Conservation (phyloP, 2,113 vertebrate species). For the Rhinopomastus cyanomelas region DNA sequence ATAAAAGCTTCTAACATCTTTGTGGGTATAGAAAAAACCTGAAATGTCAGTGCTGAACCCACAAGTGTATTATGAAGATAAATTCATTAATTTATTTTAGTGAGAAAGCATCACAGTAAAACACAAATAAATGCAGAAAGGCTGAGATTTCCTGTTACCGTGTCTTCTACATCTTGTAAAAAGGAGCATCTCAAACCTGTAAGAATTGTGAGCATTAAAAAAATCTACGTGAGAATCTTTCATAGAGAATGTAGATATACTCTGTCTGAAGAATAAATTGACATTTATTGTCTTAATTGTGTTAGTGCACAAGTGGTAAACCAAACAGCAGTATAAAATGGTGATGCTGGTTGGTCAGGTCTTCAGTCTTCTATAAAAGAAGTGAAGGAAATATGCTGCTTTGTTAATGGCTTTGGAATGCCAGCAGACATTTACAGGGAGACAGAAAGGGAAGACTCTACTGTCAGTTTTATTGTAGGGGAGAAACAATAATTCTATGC, state of each 20-base stretch:
- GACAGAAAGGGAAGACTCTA: not conserved
- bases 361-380: constrained; percentile 41
- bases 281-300: not conserved
- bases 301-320: constrained; percentile 36
- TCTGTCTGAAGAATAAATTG: constrained; percentile 45
- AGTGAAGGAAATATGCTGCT: constrained; percentile 12
- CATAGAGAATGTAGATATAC: not conserved
- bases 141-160: not conserved
- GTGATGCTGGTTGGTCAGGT: constrained; percentile 25
- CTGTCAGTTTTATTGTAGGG: constrained; percentile 28
- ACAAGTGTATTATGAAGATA: not conserved
- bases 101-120: not conserved
- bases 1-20: not conserved
- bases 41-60: not conserved
- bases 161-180: not conserved
- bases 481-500: not conserved
- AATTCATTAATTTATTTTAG: not conserved
- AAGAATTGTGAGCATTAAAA: not conserved
- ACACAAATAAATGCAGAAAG: not conserved
- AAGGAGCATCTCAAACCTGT: not conserved
- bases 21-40: not conserved
- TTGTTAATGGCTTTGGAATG: constrained; percentile 24
- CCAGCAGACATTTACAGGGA: not conserved
- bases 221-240: not conserved
- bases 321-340: constrained; percentile 44